Percentiles rank a stretch among this genome's conserved stretches.
These are phyloP conservation scores for Trematomus loennbergii DNA, from an alignment of 2,113 vertebrate species.

Conservation along the genomic window DNA sequence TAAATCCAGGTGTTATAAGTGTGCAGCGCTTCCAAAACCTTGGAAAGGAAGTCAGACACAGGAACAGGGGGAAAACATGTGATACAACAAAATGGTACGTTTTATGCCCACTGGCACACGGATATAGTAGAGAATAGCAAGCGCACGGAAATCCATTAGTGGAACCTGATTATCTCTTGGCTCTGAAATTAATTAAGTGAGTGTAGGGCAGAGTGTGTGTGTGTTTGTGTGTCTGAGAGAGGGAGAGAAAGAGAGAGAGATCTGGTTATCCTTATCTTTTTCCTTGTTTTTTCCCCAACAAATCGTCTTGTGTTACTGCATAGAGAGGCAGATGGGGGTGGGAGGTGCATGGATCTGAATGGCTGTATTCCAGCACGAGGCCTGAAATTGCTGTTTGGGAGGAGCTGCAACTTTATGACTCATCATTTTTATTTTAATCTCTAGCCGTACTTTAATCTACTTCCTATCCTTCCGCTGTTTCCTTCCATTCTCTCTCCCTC, in stretches of 20 bases:
- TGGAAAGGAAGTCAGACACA: conserved; percentile 52
- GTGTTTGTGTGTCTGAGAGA: conserved; percentile 25
- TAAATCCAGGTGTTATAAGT: conserved; percentile 47
- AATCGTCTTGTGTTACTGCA: conserved; percentile 70
- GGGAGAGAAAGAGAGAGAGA: conserved; percentile 34
- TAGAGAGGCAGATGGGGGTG: conserved; percentile 63
- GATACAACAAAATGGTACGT: conserved; percentile 70
- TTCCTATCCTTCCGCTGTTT: conserved; percentile 1
- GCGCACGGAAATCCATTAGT: conserved; percentile 82
- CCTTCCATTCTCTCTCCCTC: conserved; percentile 14
- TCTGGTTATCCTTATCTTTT: conserved; percentile 64
- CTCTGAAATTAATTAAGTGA: conserved; percentile 83
- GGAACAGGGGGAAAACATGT: conserved; percentile 51
- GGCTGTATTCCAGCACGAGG: conserved; percentile 45
- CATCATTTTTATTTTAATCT: conserved; percentile 45
- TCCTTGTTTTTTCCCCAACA: conserved; percentile 44
- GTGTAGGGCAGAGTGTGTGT: conserved; percentile 51
- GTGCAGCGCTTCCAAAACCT: conserved; percentile 29
- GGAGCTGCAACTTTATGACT: conserved; percentile 49
- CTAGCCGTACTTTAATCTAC: conserved; percentile 22
- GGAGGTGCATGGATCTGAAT: conserved; percentile 48
- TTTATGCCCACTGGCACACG: conserved; percentile 76
- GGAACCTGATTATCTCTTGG: conserved; percentile 84
- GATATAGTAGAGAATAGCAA: conserved; percentile 67
- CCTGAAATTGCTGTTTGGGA: conserved; percentile 44